phyloP scores from a whole-genome alignment of 2,888 invertebrate genomes.

The Mesorhabditis spiculigera region DNA sequence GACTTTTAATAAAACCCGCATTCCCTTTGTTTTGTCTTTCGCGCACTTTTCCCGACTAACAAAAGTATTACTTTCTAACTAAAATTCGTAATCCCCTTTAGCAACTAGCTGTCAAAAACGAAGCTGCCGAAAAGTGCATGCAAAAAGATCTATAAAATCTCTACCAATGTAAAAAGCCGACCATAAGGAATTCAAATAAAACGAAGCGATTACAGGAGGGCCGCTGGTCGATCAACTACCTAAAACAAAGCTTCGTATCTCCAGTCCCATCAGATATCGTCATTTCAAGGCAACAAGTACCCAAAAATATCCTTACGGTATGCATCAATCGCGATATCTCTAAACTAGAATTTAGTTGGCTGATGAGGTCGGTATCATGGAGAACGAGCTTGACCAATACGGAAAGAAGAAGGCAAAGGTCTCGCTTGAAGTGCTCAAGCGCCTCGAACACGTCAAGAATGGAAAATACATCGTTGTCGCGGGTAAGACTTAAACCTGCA shows the following conservation, averaged over 20 bases:
- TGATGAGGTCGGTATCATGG: constrained; percentile 64
- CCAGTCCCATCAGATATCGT: constrained; percentile 89
- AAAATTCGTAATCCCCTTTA: too few species aligned
- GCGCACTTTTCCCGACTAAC: too few species aligned
- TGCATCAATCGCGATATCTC: neutral
- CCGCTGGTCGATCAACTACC: constrained; percentile 35
- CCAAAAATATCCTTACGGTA: constrained; percentile 49
- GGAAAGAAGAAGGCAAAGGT: constrained; percentile 93
- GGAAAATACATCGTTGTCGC: constrained; percentile 93
- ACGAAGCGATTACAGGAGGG: constrained; percentile 15
- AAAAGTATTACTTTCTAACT: neutral
- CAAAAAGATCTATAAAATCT: too few species aligned
- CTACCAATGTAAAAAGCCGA: too few species aligned
- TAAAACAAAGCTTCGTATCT: constrained; percentile 30
- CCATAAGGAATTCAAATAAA: constrained; percentile 3
- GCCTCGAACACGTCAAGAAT: constrained; percentile 70
- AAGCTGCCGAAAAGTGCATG: too few species aligned
- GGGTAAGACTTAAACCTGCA: constrained; percentile 63
- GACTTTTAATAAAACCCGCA: too few species aligned
- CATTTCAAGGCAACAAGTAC: constrained; percentile 72
- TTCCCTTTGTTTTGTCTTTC: too few species aligned
- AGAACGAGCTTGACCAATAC: constrained; percentile 80
- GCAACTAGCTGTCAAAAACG: too few species aligned
- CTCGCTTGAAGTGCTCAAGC: constrained; percentile 74
- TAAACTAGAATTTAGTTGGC: constrained; percentile 39